Base-by-base conservation (phyloP, 2,113 vertebrate species). In the Pluvianellus socialis region DNA sequence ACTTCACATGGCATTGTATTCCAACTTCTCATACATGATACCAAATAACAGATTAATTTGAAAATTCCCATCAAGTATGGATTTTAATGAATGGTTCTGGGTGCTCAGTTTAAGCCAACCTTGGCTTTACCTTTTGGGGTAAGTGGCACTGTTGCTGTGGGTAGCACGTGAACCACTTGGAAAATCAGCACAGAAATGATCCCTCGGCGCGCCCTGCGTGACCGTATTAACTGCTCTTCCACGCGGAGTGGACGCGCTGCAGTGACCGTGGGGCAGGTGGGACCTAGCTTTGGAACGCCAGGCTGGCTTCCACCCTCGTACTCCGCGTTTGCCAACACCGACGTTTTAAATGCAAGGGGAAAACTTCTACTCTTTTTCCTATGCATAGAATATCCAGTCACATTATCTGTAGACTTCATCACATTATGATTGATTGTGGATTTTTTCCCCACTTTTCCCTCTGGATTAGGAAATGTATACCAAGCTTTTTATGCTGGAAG, bases 1-100 rank as follows among this genome's bases (percentile, higher is more conserved):
- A 50, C 9, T 59, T 59, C 27, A 42, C 24, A 3, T 3, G 4
- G 24, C 21, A 3, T 65, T 3, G 0, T 45, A 24, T 58, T 49
- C n/a, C 38, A 10, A 10, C 30, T 81, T 45, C 42, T 62, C 33
- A 13, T n/a, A 47, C 4, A 1, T 21, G 55, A 38, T 87, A 14
- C 53, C 10, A 18, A 30, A 7, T 26, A 7, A 33, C 18, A 71
- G 44, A 55, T 47, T 3, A 42, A 30, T 66, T 9, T 59, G 42
- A n/a, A 66, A 20, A 16, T 55, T 70, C 45, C 28, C 21, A 6
- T 40, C 45, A 27, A 27, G 23, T 24, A 1, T 55, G 38, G 38
- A 32, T 71, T 80, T 53, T 21, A 53, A 21, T 10, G 50, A 42
- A 24, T 50, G 40, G 40, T 22, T 79, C 53, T 93, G 66, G 52